Evolutionary conservation across 1,140 invertebrate genomes (phyloP).

Genomic region (Pissodes strobi): DNA sequence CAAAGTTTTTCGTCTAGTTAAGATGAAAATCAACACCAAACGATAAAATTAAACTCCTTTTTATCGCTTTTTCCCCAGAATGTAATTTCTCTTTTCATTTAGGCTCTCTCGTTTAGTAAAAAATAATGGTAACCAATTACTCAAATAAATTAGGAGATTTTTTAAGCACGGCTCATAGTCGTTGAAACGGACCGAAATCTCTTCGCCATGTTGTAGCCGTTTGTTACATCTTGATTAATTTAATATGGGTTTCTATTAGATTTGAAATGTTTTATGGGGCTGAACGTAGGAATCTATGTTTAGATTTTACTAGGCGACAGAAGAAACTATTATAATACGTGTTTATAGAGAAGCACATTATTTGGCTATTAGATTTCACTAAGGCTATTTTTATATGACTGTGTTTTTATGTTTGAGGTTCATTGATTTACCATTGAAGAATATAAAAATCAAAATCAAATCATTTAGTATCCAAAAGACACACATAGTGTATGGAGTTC

Average conservation of each 20-base stretch:
- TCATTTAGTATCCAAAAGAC: too few relatives aligned
- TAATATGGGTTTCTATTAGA: constrained; percentile 21
- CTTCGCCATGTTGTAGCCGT: constrained; percentile 14
- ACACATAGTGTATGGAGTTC: too few relatives aligned
- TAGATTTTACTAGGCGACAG: too few relatives aligned
- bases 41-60: constrained; percentile 9
- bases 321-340: too few relatives aligned
- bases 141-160: constrained; percentile 29
- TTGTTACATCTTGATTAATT: constrained; percentile 30
- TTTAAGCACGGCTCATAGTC: constrained; percentile 11
- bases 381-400: too few relatives aligned
- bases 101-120: constrained; percentile 3
- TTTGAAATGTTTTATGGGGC: constrained; percentile 5
- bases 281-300: neutral
- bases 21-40: neutral
- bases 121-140: constrained; percentile 22
- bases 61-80: neutral
- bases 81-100: constrained; percentile 1
- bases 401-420: too few relatives aligned
- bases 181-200: constrained; percentile 13
- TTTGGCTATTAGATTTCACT: too few relatives aligned
- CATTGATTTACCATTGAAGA: too few relatives aligned
- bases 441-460: too few relatives aligned
- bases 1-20: too few relatives aligned
- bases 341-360: too few relatives aligned